Evolutionary conservation across 1,140 invertebrate genomes (phyloP).

Genomic region (Conopomorpha cramerella): DNA sequence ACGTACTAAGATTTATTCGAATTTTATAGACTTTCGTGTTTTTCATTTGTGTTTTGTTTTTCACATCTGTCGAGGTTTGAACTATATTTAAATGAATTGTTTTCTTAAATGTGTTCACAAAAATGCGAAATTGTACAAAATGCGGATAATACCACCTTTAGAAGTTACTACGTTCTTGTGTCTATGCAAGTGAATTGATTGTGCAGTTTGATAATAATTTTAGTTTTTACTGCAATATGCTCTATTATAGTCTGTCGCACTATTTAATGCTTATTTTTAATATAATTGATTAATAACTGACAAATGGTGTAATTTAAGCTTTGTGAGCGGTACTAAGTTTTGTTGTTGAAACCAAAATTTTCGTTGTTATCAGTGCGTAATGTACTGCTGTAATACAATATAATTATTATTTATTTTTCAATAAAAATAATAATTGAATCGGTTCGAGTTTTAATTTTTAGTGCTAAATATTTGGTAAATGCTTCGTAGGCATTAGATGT

Average conservation of each 20-base stretch:
- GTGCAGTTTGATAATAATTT: neutral
- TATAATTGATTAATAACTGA: slow-evolving; percentile 20
- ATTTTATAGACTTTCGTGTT: no score
- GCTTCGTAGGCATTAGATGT: no score
- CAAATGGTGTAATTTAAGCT: slow-evolving; percentile 42
- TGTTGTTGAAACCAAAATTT: slow-evolving; percentile 55
- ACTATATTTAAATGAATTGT: no score
- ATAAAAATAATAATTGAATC: no score
- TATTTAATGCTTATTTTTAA: slow-evolving; percentile 6
- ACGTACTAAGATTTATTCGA: no score
- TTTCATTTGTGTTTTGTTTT: no score
- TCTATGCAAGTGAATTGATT: neutral
- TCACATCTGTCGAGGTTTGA: no score
- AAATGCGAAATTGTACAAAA: no score
- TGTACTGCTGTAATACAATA: no score
- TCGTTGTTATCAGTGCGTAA: slow-evolving; percentile 60
- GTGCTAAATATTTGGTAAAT: no score
- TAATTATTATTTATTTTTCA: slow-evolving; percentile 61
- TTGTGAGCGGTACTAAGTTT: slow-evolving; percentile 27
- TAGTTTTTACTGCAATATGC: slow-evolving; percentile 6
- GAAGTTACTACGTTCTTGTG: neutral
- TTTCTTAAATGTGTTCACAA: no score
- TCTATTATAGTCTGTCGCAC: neutral
- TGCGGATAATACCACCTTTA: neutral
- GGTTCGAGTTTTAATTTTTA: no score